Evolutionary conservation across 2,797 vertebrate species (phyloP), one percentile per base, ranked within the genome.

Genomic region (Thunnus albacares): DNA sequence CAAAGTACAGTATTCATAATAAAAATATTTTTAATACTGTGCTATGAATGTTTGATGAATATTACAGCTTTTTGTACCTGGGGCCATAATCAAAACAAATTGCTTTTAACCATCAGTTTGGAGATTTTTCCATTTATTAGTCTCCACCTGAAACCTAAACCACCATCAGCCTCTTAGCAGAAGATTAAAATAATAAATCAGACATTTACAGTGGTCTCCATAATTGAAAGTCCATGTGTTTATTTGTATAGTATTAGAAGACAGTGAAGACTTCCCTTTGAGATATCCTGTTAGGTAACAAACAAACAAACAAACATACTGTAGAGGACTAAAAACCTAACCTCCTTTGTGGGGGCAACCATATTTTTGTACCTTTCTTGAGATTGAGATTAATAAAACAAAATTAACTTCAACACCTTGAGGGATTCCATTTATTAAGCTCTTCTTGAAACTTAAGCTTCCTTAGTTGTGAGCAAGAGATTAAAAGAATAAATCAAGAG

Each of bases 401-500:
- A 47, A 49, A 17, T 43, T 18, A 81, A 66, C 11, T 70, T 57
- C 30, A 51, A 57, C 75, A 79, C 71, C 69, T 68, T 12, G 4
- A 30, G 53, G 52, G 64, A 64, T 41, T 77, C 15, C 33, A 14
- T 80, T 79, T 77, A 62, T 83, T 24, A 63, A 84, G 75, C 51
- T 75, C 52, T 69, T 61, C 14, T 18, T 67, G 66, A 59, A 85
- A 86, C 26, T 5, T 1, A 41, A 64, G 66, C 41, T 52, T 2
- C 45, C 15, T 22, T 13, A 1, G 14, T 68, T 41, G 9, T 57
- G 30, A 72, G 43, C 20, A 18, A 61, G 55, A 38, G 58, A 85
- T 80, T 71, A 79, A 76, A 79, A 71, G 24, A 78, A 82, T 82
- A 79, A 87, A 84, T 89, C 77, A 80, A 7, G 20, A 26, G 47